These are phyloP conservation scores for Sinodicranocentrus sp. DNA, from an alignment of 2,888 invertebrate genomes.

Conservation along the genomic window DNA sequence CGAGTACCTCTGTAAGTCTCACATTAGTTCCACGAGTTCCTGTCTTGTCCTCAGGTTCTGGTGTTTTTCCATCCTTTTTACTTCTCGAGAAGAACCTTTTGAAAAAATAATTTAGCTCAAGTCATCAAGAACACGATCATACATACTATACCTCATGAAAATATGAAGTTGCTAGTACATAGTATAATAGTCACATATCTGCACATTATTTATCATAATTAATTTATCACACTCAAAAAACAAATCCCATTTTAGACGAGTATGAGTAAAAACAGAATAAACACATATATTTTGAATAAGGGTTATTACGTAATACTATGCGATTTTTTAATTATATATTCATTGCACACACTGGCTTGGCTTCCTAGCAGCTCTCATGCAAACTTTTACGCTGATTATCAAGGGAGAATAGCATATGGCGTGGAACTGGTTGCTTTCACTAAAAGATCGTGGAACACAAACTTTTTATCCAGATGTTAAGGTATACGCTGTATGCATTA, in stretches of 20 bases:
- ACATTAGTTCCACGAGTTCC: constrained; percentile 68
- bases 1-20: constrained; percentile 74
- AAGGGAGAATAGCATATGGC: too few species aligned
- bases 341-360: too few species aligned
- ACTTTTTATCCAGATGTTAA: too few species aligned
- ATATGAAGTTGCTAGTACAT: background rate
- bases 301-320: too few species aligned
- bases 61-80: constrained; percentile 72
- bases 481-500: too few species aligned
- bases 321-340: too few species aligned
- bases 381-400: too few species aligned
- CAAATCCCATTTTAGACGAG: background rate
- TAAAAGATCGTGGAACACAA: too few species aligned
- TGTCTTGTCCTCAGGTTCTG: constrained; percentile 74
- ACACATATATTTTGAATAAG: background rate
- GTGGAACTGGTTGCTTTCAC: too few species aligned
- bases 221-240: background rate
- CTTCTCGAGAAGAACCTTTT: constrained; percentile 74
- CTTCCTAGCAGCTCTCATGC: too few species aligned
- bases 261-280: background rate
- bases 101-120: background rate
- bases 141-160: background rate
- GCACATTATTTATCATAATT: constrained; percentile 8
- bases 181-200: background rate
- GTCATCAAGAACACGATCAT: background rate